phyloP scores from a whole-genome alignment of 2,797 vertebrate species.

The Peromyscus melanophrys region DNA sequence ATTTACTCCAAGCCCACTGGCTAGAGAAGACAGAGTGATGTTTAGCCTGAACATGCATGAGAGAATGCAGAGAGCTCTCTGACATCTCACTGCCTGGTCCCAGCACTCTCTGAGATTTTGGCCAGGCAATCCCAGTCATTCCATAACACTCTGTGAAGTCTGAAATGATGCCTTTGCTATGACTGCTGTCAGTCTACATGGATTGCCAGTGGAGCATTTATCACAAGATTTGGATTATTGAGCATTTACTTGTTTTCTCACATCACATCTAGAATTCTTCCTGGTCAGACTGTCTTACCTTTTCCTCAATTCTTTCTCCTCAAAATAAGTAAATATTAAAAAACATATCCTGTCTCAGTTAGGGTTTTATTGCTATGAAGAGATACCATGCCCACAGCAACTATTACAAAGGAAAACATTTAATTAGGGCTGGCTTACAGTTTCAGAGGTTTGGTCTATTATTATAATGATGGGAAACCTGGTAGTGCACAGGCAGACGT shows the following conservation, averaged over 20 bases:
- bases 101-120: background rate
- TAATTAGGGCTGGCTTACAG: background rate
- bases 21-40: background rate
- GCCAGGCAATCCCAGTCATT: background rate
- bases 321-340: background rate
- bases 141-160: background rate
- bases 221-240: background rate
- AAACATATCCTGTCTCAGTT: background rate
- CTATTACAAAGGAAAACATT: background rate
- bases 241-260: background rate
- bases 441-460: background rate
- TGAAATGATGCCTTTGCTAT: background rate
- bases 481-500: background rate
- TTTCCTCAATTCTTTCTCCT: background rate
- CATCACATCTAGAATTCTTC: background rate
- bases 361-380: background rate
- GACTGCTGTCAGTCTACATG: background rate
- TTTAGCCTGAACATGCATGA: background rate
- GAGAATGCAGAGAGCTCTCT: background rate
- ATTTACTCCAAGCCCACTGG: background rate
- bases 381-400: background rate
- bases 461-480: background rate
- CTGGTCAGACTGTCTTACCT: background rate
- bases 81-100: fast-evolving
- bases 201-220: background rate